Evolutionary conservation across 2,888 invertebrate genomes (phyloP).

Genomic region (Rhingia campestris): DNA sequence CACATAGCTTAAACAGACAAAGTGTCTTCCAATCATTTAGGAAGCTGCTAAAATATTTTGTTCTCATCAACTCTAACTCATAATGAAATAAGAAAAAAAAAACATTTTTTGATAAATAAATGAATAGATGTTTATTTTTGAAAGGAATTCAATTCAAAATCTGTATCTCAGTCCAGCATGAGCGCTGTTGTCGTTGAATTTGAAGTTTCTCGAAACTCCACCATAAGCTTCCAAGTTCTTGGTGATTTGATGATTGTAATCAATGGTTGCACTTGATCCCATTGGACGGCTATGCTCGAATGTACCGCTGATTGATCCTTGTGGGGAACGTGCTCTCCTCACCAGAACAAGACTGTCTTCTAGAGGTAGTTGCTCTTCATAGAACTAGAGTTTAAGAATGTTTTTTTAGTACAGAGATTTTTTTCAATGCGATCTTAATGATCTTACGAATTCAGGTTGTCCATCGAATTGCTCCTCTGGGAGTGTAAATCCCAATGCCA

Average conservation of each 20-base stretch:
- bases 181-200: no score
- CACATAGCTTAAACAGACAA: no score
- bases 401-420: neutral
- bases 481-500: constrained; percentile 26
- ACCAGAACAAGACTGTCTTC: constrained; percentile 25
- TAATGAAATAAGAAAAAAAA: neutral
- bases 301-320: no score
- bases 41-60: neutral
- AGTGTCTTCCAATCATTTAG: neutral
- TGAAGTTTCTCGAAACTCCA: no score
- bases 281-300: no score
- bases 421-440: neutral
- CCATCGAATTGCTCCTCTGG: constrained; percentile 13
- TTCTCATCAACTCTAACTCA: neutral
- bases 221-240: no score
- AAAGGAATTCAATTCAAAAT: neutral
- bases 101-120: no score
- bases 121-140: no score
- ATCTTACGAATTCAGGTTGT: neutral
- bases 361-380: constrained; percentile 9
- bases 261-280: no score
- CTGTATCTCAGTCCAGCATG: neutral
- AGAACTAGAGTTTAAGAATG: neutral
- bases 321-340: neutral
- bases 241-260: no score